Conservation (phyloP, 1,140 invertebrate species). For the Psix sp. region DNA sequence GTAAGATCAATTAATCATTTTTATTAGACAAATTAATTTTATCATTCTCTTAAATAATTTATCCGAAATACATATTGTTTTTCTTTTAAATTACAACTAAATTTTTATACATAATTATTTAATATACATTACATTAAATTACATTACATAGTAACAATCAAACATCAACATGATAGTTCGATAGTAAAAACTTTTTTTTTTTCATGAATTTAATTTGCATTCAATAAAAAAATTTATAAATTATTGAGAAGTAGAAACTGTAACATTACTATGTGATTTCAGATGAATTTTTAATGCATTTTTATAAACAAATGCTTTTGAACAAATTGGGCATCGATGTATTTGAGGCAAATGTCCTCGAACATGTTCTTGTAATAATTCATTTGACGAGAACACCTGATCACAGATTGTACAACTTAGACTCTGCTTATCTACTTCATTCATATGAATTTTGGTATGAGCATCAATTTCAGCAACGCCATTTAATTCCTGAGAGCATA, state of each 20-base stretch:
- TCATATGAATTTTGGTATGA: conserved; percentile 64
- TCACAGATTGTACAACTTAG: conserved; percentile 65
- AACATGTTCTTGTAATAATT: conserved; percentile 59
- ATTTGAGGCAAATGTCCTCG: conserved; percentile 59
- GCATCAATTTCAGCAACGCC: conserved; percentile 64
- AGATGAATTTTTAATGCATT: conserved; percentile 63
- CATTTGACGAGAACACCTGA: conserved; percentile 50
- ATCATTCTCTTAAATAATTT: no score
- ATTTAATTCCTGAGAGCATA: conserved; percentile 64
- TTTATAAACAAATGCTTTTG: conserved; percentile 66
- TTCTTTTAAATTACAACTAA: no score
- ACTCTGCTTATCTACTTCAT: conserved; percentile 20
- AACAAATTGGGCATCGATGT: conserved; percentile 63
- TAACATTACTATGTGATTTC: conserved; percentile 57
- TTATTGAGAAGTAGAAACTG: background rate
- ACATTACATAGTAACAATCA: no score
- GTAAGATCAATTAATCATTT: no score
- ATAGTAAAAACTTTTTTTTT: no score
- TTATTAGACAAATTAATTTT: no score
- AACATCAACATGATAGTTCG: no score
- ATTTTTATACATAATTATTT: no score
- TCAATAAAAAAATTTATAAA: no score
- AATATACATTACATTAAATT: no score
- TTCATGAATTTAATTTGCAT: no score
- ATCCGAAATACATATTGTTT: no score